These are phyloP conservation scores for Eulemur macaco DNA, from an alignment of 2,113 vertebrate species.

Conservation along the genomic window DNA sequence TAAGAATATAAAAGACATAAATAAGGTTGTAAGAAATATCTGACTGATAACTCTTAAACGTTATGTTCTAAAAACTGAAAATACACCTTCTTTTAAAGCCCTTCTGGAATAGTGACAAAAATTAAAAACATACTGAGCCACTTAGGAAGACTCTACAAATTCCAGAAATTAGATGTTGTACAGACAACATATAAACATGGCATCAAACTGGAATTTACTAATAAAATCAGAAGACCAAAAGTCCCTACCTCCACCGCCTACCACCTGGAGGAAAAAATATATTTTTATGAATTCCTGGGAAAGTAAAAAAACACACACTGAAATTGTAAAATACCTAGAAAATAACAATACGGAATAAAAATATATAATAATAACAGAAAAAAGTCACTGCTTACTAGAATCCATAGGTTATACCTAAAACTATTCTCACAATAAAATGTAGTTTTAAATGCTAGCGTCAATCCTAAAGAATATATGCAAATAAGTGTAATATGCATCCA, in stretches of 20 bases:
- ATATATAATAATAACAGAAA: not conserved
- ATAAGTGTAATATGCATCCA: not conserved
- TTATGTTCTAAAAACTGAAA: not conserved
- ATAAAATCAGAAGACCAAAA: no score
- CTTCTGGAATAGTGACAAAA: not conserved
- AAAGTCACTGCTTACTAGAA: not conserved
- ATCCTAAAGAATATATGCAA: not conserved
- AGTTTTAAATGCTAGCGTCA: not conserved
- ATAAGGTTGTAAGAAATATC: not conserved
- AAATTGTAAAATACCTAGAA: not conserved
- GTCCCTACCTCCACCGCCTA: no score
- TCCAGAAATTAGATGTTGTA: no score
- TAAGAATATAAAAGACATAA: not conserved
- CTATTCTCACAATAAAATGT: no score
- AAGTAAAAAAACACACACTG: no score
- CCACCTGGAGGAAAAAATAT: not conserved
- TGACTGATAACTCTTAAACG: no score
- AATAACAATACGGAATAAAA: not conserved
- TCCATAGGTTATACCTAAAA: not conserved
- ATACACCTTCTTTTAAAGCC: not conserved
- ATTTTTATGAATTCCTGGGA: not conserved
- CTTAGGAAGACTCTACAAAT: not conserved
- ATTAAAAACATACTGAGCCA: rapidly evolving
- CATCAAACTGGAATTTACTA: no score
- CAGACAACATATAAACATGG: no score